phyloP scores from a whole-genome alignment of 2,797 vertebrate species.

The Enteromius mattozi region DNA sequence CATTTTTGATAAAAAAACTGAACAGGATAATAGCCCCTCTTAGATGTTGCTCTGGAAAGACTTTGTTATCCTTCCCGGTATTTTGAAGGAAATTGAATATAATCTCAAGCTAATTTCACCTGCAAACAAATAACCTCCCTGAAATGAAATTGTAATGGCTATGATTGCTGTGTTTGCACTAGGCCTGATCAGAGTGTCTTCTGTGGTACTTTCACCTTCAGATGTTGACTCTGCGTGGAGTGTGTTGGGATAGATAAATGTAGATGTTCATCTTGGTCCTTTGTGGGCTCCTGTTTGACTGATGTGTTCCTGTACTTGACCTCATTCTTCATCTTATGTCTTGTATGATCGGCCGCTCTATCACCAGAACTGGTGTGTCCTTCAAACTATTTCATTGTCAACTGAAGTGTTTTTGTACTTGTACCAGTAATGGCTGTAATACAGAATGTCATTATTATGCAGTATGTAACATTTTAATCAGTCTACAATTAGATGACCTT shows the following conservation, averaged over 20 bases:
- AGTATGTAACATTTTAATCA: not conserved
- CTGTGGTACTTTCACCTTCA: slow-evolving; percentile 6
- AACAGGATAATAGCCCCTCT: slow-evolving; percentile 20
- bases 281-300: slow-evolving; percentile 5
- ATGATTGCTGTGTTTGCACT: slow-evolving; percentile 41
- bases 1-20: slow-evolving; percentile 17
- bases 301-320: slow-evolving; percentile 15
- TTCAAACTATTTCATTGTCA: not conserved
- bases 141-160: slow-evolving; percentile 30
- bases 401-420: not conserved
- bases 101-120: slow-evolving; percentile 42
- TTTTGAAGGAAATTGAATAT: slow-evolving; percentile 48
- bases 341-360: not conserved
- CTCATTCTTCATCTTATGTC: slow-evolving; percentile 6
- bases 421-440: slow-evolving; percentile 1
- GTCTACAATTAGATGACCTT: not conserved
- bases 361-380: not conserved
- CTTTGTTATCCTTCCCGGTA: not conserved
- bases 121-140: slow-evolving; percentile 13
- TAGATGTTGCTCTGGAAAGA: slow-evolving; percentile 13
- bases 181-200: slow-evolving; percentile 26
- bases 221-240: slow-evolving; percentile 7
- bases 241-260: slow-evolving; percentile 18
- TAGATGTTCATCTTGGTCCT: slow-evolving; percentile 7
- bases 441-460: not conserved